phyloP scores from a whole-genome alignment of 1,140 invertebrate genomes.

The Dreissena rostriformis region DNA sequence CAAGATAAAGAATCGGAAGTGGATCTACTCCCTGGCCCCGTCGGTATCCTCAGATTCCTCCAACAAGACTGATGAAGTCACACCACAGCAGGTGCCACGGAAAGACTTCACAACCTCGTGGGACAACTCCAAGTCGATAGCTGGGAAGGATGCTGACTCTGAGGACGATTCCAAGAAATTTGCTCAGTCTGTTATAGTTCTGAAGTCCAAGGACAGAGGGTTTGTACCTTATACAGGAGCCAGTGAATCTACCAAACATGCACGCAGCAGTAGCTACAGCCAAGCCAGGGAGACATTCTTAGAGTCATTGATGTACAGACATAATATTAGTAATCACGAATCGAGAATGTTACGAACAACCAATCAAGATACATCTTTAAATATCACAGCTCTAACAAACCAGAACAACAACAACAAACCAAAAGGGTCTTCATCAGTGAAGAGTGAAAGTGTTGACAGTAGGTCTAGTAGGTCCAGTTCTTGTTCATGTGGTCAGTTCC shows the following conservation, averaged over 20 bases:
- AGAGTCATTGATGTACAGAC: slow-evolving; percentile 23
- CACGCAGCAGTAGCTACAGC: neutral
- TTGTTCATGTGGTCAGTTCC: slow-evolving; percentile 21
- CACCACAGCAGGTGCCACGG: neutral
- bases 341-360: neutral
- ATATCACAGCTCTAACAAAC: too few relatives aligned
- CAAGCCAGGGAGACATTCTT: slow-evolving; percentile 9
- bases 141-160: neutral
- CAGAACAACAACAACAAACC: too few relatives aligned
- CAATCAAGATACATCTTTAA: too few relatives aligned
- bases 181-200: neutral
- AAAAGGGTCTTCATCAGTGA: neutral
- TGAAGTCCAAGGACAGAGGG: neutral
- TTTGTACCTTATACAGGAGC: too few relatives aligned
- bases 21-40: too few relatives aligned
- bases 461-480: neutral
- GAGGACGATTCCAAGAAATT: neutral
- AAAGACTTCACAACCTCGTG: neutral
- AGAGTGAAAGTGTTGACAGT: neutral
- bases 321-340: slow-evolving; percentile 46
- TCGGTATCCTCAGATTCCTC: too few relatives aligned
- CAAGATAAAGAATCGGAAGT: too few relatives aligned
- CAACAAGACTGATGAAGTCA: too few relatives aligned
- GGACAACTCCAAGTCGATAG: neutral
- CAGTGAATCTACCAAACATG: neutral